phyloP scores from a whole-genome alignment of 2,113 vertebrate species.

The Calypte anna region DNA sequence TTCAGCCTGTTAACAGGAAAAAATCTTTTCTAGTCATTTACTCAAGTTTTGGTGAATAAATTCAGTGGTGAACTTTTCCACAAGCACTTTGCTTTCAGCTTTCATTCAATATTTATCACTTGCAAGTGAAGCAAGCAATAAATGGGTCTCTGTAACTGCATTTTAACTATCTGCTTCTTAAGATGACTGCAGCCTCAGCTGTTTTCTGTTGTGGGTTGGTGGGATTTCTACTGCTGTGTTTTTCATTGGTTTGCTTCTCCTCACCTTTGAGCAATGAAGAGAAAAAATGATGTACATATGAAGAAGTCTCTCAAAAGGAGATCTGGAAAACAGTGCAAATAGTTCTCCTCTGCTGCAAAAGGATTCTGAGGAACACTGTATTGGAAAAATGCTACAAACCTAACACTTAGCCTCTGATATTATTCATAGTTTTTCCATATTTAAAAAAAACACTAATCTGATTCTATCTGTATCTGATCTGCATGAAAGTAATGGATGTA shows the following conservation, averaged over 20 bases:
- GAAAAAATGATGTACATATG: neutral
- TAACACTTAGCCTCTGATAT: neutral
- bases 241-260: no score
- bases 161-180: neutral
- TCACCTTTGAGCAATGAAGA: neutral
- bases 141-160: neutral
- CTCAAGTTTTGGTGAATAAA: neutral
- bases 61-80: neutral
- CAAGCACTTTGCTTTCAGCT: neutral
- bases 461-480: neutral
- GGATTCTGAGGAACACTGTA: neutral
- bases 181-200: neutral
- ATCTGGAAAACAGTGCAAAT: neutral
- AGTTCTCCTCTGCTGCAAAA: neutral
- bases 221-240: no score
- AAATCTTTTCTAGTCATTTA: neutral
- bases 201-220: neutral
- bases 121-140: neutral
- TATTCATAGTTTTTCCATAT: neutral
- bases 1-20: neutral
- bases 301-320: neutral
- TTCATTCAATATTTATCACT: conserved; percentile 42
- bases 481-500: neutral
- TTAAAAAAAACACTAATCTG: neutral
- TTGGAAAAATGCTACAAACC: neutral